These are phyloP conservation scores for Aspiorhynchus laticeps DNA, from an alignment of 2,113 vertebrate species.

Conservation along the genomic window DNA sequence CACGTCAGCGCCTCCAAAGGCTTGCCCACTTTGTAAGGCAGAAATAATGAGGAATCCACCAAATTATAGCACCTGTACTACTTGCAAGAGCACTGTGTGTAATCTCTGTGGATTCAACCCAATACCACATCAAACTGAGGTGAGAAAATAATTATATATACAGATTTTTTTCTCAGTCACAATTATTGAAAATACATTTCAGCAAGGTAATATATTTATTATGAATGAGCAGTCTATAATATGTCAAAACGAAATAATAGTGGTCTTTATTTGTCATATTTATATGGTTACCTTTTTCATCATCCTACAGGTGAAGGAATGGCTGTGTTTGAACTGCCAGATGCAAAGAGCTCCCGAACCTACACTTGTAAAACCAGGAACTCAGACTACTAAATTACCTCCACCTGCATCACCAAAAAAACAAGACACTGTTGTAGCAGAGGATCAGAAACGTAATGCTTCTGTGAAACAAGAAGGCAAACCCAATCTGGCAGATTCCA, in stretches of 20 bases:
- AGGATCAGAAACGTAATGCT: constrained; percentile 63
- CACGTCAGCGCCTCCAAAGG: constrained; percentile 39
- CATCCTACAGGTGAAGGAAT: constrained; percentile 77
- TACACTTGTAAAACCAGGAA: constrained; percentile 60
- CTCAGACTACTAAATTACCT: constrained; percentile 63
- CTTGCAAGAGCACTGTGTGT: constrained; percentile 83
- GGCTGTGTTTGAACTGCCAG: constrained; percentile 89
- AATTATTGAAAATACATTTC: neutral
- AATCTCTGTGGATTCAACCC: constrained; percentile 90
- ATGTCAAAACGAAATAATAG: neutral
- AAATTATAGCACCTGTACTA: constrained; percentile 82
- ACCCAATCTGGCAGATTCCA: constrained; percentile 10
- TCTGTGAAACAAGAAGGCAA: constrained; percentile 42
- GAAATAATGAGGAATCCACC: constrained; percentile 78
- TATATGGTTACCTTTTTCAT: neutral
- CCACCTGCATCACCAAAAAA: constrained; percentile 21
- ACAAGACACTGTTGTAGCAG: constrained; percentile 33
- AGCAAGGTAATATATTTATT: neutral
- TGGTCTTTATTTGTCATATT: neutral
- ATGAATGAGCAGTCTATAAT: neutral
- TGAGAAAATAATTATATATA: constrained; percentile 61
- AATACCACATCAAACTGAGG: constrained; percentile 80
- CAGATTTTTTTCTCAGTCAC: neutral
- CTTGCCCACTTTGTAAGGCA: constrained; percentile 83
- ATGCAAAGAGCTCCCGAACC: constrained; percentile 77